phyloP scores from a whole-genome alignment of 1,140 invertebrate genomes.

The Tribolium madens region DNA sequence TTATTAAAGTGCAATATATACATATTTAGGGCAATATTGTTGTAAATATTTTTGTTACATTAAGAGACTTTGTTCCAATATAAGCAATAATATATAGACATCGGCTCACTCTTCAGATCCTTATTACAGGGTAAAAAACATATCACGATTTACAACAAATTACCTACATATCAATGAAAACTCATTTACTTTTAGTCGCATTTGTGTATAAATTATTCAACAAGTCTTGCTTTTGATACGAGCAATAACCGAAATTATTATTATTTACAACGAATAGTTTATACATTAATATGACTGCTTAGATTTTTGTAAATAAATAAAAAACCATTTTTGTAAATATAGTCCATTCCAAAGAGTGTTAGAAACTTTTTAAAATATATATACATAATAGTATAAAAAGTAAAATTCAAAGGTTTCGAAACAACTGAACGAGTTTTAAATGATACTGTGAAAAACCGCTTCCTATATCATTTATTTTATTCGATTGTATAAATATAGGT shows the following conservation, averaged over 20 bases:
- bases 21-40: slow-evolving; percentile 58
- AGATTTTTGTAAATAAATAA: slow-evolving; percentile 37
- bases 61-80: slow-evolving; percentile 44
- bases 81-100: slow-evolving; percentile 50
- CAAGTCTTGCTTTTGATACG: neutral
- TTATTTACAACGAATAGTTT: slow-evolving; percentile 15
- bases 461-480: slow-evolving; percentile 47
- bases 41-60: slow-evolving; percentile 43
- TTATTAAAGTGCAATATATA: slow-evolving; percentile 56
- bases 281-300: slow-evolving; percentile 30
- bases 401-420: slow-evolving; percentile 43
- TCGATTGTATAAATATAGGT: slow-evolving; percentile 41
- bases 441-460: slow-evolving; percentile 51
- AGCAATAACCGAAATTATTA: slow-evolving; percentile 12
- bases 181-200: slow-evolving; percentile 30
- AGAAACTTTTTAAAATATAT: slow-evolving; percentile 33
- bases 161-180: slow-evolving; percentile 39
- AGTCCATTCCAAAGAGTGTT: slow-evolving; percentile 39
- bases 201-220: slow-evolving; percentile 40
- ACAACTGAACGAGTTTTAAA: slow-evolving; percentile 48
- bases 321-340: slow-evolving; percentile 48
- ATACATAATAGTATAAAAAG: slow-evolving; percentile 22
- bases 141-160: slow-evolving; percentile 42
- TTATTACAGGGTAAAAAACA: slow-evolving; percentile 50
- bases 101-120: slow-evolving; percentile 35